phyloP scores from a whole-genome alignment of 2,888 invertebrate genomes.

The Phytoseiulus persimilis region DNA sequence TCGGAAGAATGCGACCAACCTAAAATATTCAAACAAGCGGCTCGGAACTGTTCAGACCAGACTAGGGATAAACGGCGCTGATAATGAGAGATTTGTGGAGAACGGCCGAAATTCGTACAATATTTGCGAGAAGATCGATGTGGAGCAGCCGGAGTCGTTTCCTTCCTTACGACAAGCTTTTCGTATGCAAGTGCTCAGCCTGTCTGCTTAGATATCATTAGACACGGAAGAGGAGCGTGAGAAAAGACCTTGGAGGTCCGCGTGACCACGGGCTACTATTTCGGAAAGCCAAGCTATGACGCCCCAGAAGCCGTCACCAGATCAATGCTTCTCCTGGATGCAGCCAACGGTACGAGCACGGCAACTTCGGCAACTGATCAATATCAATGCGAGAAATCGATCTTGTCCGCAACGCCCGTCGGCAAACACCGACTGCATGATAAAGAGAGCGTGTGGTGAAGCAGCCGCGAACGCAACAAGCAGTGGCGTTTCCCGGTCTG shows the following conservation, averaged over 20 bases:
- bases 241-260: not conserved
- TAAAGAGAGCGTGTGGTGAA: not conserved
- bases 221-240: not conserved
- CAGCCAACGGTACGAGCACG: no score
- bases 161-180: not conserved
- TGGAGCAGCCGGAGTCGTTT: not conserved
- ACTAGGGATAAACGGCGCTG: no score
- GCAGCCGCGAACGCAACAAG: not conserved
- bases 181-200: not conserved
- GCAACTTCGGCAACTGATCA: not conserved
- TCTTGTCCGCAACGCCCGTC: not conserved
- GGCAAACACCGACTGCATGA: not conserved
- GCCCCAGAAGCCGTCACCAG: not conserved
- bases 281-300: not conserved
- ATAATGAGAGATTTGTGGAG: not conserved
- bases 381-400: not conserved
- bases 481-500: not conserved
- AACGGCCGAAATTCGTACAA: not conserved
- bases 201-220: not conserved
- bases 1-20: no score
- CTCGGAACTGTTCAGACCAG: no score
- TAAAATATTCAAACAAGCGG: no score
- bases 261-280: not conserved
- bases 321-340: no score
- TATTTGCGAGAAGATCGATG: not conserved